Evolutionary conservation across 2,113 vertebrate genomes (phyloP), one percentile per base, ranked within the genome.

Genomic region (Euleptes europaea): DNA sequence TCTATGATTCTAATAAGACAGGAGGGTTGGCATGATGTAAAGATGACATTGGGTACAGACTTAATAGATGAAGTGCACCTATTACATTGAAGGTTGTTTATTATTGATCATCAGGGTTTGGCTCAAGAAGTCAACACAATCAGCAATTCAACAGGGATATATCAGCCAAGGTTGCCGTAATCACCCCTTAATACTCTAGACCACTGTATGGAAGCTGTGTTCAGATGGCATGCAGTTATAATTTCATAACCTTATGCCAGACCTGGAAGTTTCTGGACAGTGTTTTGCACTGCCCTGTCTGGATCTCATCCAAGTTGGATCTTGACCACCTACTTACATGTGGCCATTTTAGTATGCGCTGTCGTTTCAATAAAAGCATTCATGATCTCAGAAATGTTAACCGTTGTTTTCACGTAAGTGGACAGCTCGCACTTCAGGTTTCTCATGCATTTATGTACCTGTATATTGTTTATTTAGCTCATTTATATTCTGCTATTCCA

Each of bases 21-120:
- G 44, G 26, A 38, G 17, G n/a, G 14, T 67, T 94, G 88, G 89
- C 80, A 84, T 92, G 93, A 92, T 84, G 63, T 85, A 74, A 91
- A 90, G 44, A 70, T 19, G 60, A 42, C 82, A 88, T 90, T 86
- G 79, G 78, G 67, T 86, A 81, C 72, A 83, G 3, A 90, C 82
- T 60, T 40, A 44, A 60, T 80, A 51, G 78, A 35, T 51, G 5
- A 54, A 71, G 47, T 19, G 33, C 8, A 70, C 33, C 23, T 6
- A 3, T 51, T 81, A 81, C 33, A 54, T 14, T 78, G 54, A 78
- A 78, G 35, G 76, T 15, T 10, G 38, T 31, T 28, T 40, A 28
- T 63, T 63, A 63, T 40, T 28, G 40, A 17, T 14, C 86, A 84
- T 77, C 40, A 28, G 85, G 85, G 85, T 87, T 88, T 88, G 70